Evolutionary conservation across 2,113 vertebrate species (phyloP).

Genomic region (Vulpes lagopus): DNA sequence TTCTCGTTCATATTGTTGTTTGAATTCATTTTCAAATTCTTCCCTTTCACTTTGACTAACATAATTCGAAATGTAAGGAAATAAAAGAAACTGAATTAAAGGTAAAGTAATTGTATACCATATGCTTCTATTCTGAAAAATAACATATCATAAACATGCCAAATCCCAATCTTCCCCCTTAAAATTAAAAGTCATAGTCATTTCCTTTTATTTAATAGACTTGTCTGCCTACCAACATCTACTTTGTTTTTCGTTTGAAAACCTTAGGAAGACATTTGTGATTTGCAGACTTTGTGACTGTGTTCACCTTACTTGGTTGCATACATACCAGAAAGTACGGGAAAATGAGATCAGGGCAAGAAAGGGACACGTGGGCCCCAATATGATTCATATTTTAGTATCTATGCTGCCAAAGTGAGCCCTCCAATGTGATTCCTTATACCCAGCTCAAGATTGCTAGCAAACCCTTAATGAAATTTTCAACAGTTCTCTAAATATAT

Average conservation of each 20-base stretch:
- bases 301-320: not conserved
- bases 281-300: not conserved
- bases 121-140: not conserved
- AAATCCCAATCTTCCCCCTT: not conserved
- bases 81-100: constrained; percentile 40
- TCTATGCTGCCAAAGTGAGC: no score
- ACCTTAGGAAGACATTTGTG: not conserved
- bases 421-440: not conserved
- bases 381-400: not conserved
- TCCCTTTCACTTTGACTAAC: constrained; percentile 96
- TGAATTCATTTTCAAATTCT: constrained; percentile 95
- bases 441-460: not conserved
- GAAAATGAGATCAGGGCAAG: not conserved
- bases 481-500: not conserved
- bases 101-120: not conserved
- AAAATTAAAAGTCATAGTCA: not conserved
- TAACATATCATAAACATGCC: not conserved
- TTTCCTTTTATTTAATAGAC: constrained; percentile 1
- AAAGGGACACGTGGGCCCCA: not conserved
- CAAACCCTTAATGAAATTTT: not conserved
- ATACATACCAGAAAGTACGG: not conserved
- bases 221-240: not conserved
- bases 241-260: constrained; percentile 47
- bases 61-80: constrained; percentile 75
- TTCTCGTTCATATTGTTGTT: constrained; percentile 97